phyloP scores from a whole-genome alignment of 2,113 vertebrate genomes.

The Emydocephalus ijimae region DNA sequence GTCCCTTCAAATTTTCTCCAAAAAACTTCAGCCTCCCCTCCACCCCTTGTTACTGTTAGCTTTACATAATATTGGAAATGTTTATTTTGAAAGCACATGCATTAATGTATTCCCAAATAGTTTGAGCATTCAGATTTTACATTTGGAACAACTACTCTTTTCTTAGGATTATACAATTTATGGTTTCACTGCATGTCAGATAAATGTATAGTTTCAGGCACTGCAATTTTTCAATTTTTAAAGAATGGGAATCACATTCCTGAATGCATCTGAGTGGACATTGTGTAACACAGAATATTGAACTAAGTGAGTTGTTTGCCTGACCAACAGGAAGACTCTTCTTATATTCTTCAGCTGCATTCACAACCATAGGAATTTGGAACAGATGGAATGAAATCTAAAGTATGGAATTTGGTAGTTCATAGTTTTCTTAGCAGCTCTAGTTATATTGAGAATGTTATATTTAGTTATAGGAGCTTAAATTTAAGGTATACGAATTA shows the following conservation, averaged over 20 bases:
- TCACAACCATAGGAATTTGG: not conserved
- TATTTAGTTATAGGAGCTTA: not conserved
- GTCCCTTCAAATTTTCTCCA: rapidly evolving
- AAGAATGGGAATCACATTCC: not conserved
- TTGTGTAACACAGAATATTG: not conserved
- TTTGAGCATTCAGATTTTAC: not conserved
- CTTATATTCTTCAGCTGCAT: not conserved
- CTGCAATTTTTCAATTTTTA: not conserved
- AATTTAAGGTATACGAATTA: not conserved
- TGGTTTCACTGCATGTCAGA: not conserved
- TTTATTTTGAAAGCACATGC: not conserved
- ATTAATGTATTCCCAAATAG: not conserved
- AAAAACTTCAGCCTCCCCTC: not conserved
- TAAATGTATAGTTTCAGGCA: not conserved
- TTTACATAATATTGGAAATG: not conserved
- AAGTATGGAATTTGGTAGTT: not conserved
- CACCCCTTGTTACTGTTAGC: not conserved
- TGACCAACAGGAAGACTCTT: not conserved
- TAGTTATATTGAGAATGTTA: not conserved
- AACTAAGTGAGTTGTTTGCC: not conserved
- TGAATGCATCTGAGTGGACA: not conserved
- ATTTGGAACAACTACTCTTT: not conserved
- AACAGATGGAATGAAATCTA: not conserved
- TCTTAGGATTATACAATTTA: not conserved
- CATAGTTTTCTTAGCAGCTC: not conserved